Conservation (phyloP, 2,113 vertebrate genomes). For the Pongo pygmaeus region DNA sequence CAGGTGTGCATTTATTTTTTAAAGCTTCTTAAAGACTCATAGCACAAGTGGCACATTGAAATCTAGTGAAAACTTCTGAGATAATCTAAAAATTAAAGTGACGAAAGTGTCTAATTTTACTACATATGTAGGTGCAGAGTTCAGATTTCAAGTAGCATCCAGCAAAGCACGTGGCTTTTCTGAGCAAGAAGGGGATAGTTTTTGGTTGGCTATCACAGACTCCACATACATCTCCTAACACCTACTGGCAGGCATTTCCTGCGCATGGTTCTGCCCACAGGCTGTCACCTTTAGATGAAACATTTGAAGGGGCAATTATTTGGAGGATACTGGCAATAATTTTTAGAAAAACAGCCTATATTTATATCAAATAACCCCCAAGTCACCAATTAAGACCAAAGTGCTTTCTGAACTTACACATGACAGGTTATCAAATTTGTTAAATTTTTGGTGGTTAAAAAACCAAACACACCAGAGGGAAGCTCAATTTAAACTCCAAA, state of each 20-base stretch:
- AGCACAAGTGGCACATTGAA: neutral
- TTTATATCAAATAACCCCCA: neutral
- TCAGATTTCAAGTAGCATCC: constrained; percentile 27
- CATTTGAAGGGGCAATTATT: neutral
- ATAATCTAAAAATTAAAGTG: neutral
- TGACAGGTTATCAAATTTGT: neutral
- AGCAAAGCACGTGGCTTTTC: constrained; percentile 30
- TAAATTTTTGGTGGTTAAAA: neutral
- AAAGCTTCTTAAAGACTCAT: constrained; percentile 45
- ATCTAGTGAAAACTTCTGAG: constrained; percentile 9
- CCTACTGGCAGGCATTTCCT: neutral
- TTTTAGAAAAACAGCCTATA: neutral
- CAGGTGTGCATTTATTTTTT: neutral
- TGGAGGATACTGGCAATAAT: neutral
- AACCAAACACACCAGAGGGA: neutral
- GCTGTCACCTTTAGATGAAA: neutral
- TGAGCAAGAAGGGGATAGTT: neutral
- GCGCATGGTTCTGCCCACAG: neutral
- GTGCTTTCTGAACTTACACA: neutral
- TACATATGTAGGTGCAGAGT: neutral
- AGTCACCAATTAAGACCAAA: constrained; percentile 2
- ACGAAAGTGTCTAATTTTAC: constrained; percentile 4
- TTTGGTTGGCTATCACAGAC: neutral
- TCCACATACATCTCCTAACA: neutral
- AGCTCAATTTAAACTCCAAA: neutral